These are phyloP conservation scores for Panulirus ornatus DNA, from an alignment of 1,140 invertebrate species.

Conservation along the genomic window DNA sequence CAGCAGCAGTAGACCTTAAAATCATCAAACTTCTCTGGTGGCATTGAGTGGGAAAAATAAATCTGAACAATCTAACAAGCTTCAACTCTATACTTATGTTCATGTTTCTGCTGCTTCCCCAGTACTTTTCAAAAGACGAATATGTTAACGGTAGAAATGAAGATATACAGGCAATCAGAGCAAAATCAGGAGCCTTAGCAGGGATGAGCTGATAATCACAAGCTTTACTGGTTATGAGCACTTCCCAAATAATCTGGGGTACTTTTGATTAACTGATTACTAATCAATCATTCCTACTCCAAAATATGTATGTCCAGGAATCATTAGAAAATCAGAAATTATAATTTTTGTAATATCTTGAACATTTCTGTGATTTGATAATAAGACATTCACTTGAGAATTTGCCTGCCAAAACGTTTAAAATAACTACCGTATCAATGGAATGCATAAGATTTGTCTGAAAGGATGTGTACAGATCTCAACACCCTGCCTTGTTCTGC, in stretches of 20 bases:
- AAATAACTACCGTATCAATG: slow-evolving; percentile 29
- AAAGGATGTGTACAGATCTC: slow-evolving; percentile 28
- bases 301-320: slow-evolving; percentile 7
- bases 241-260: not conserved
- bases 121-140: not conserved
- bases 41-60: too few relatives aligned
- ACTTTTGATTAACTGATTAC: not conserved
- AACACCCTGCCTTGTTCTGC: slow-evolving; percentile 19
- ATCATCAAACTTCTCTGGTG: not conserved
- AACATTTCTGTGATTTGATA: not conserved
- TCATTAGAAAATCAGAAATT: not conserved
- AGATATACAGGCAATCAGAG: not conserved
- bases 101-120: not conserved
- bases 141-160: not conserved
- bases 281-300: not conserved
- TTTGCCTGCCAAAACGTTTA: not conserved
- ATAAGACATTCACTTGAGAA: not conserved
- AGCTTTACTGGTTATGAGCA: not conserved
- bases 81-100: not conserved
- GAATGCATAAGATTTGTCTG: slow-evolving; percentile 49
- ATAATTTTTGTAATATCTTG: not conserved
- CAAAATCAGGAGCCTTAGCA: not conserved
- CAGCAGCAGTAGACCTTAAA: not conserved
- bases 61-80: too few relatives aligned
- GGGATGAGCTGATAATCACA: not conserved